These are phyloP conservation scores for Henricia sp. DNA, from an alignment of 53 echinoderm and acorn worm species.

Conservation along the genomic window DNA sequence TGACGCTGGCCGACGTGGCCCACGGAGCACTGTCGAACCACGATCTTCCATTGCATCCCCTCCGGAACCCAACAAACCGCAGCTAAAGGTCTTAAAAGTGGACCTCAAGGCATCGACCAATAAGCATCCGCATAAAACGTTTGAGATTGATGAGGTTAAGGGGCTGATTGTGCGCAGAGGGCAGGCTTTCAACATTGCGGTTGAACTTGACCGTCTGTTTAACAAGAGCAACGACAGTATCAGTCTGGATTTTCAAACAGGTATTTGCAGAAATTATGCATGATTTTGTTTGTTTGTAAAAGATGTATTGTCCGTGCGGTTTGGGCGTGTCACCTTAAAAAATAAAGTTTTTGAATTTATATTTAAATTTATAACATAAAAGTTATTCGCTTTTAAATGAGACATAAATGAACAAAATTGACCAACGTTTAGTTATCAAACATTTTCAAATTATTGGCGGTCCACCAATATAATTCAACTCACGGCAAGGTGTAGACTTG, in stretches of 20 bases:
- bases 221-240: constrained; percentile 47
- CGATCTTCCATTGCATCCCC: too few relatives aligned
- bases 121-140: constrained; percentile 5
- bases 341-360: background rate
- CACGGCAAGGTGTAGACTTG: too few relatives aligned
- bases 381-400: too few relatives aligned
- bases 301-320: too few relatives aligned
- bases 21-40: background rate
- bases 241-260: constrained; percentile 61
- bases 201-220: constrained; percentile 63
- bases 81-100: constrained; percentile 39
- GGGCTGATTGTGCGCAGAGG: constrained; percentile 77
- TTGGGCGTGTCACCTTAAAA: too few relatives aligned
- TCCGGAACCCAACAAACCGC: background rate
- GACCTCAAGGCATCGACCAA: constrained; percentile 29
- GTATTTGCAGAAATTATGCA: constrained; percentile 2
- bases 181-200: constrained; percentile 66
- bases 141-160: constrained; percentile 50
- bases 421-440: too few relatives aligned
- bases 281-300: background rate
- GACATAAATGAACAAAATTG: too few relatives aligned
- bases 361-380: background rate
- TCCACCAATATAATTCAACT: too few relatives aligned
- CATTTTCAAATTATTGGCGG: too few relatives aligned
- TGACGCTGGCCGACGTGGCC: background rate